Conservation (phyloP, 2,888 invertebrate species). For the Tinea trinotella region DNA sequence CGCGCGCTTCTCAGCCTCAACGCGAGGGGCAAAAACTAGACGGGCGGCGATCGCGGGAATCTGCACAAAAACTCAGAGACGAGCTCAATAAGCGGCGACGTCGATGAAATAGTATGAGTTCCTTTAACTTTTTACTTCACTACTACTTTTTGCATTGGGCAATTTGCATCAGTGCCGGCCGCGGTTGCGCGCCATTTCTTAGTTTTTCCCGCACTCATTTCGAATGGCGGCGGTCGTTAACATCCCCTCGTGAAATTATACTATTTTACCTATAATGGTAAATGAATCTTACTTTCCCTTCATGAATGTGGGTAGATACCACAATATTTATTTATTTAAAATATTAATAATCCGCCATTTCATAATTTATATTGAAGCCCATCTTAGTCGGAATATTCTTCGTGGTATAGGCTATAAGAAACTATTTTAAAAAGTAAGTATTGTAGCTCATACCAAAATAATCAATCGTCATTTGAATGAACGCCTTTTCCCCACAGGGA, state of each 20-base stretch:
- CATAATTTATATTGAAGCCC: no score
- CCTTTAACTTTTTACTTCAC: constrained; percentile 54
- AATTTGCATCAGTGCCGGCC: constrained; percentile 57
- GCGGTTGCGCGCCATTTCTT: constrained; percentile 46
- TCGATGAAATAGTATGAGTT: constrained; percentile 69
- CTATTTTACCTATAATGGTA: not conserved
- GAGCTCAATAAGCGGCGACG: constrained; percentile 63
- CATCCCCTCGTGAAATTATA: constrained; percentile 29
- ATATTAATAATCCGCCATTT: no score
- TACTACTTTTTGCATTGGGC: constrained; percentile 48
- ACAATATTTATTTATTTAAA: no score
- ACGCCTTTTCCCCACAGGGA: no score
- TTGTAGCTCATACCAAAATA: no score
- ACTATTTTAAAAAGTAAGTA: no score
- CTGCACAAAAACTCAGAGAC: constrained; percentile 42
- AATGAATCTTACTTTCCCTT: no score
- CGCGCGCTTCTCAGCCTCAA: not conserved
- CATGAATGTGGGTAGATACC: no score
- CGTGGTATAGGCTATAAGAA: no score
- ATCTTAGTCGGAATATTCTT: no score
- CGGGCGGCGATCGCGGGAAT: constrained; percentile 43
- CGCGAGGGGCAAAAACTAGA: constrained; percentile 39
- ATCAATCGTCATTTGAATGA: no score
- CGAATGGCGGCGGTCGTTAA: constrained; percentile 51
- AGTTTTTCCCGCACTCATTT: constrained; percentile 55